A percentile compares a stretch with the other conserved stretches of the same genome.
phyloP scores from a whole-genome alignment of 2,113 vertebrate species.

The Zapornia atra region DNA sequence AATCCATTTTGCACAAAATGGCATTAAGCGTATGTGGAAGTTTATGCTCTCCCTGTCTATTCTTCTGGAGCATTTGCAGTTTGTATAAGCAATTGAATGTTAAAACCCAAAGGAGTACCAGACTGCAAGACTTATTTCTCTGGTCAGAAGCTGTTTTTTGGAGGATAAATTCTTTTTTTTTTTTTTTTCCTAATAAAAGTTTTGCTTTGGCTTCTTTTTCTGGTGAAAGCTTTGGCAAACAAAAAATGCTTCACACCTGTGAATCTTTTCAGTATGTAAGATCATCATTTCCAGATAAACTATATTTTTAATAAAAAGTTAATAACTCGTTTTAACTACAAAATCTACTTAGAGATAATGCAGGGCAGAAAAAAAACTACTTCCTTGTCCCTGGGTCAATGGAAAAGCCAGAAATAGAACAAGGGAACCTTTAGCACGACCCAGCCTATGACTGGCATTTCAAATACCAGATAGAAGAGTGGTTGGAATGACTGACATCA shows the following conservation, averaged over 20 bases:
- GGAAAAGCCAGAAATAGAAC: slow-evolving; percentile 25
- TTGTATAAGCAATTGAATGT: neutral
- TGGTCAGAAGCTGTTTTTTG: neutral
- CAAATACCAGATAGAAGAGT: neutral
- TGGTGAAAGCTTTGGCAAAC: neutral
- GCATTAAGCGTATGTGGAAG: neutral
- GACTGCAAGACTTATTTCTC: neutral
- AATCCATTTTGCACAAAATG: neutral
- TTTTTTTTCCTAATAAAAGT: neutral
- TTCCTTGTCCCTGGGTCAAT: slow-evolving; percentile 1
- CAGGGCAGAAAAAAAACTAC: neutral
- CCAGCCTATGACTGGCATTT: slow-evolving; percentile 8
- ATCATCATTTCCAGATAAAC: neutral
- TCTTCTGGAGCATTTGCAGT: neutral
- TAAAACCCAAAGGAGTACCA: neutral
- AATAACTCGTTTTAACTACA: neutral
- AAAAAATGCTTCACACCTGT: neutral
- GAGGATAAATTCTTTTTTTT: rapidly evolving
- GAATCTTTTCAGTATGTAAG: neutral
- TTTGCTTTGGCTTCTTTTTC: neutral
- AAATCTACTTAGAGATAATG: neutral
- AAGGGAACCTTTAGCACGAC: neutral
- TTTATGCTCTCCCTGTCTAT: neutral
- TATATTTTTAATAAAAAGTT: neutral
- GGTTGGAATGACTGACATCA: neutral